phyloP scores from a whole-genome alignment of 2,797 vertebrate species.

The Leptoclinus maculatus region DNA sequence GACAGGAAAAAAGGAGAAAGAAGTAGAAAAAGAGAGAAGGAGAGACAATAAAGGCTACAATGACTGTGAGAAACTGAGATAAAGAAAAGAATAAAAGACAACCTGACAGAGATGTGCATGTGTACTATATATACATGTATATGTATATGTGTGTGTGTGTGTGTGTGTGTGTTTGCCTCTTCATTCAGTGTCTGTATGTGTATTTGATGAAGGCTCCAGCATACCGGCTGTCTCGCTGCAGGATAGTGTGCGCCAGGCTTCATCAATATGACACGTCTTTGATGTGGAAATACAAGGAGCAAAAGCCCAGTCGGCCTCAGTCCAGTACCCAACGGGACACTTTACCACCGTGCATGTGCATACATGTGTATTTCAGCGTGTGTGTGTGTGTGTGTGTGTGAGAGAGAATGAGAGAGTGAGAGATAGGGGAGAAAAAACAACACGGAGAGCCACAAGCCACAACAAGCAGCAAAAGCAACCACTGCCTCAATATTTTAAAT shows the following conservation, averaged over 20 bases:
- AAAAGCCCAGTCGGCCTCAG: constrained; percentile 69
- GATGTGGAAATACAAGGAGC: constrained; percentile 83
- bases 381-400: constrained; percentile 9
- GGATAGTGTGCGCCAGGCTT: constrained; percentile 75
- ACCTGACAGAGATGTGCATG: constrained; percentile 34
- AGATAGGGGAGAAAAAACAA: constrained; percentile 21
- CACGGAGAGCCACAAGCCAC: constrained; percentile 46
- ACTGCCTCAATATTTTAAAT: constrained; percentile 15
- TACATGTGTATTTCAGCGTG: constrained; percentile 41
- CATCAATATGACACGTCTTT: constrained; percentile 83
- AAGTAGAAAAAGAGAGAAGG: constrained; percentile 31
- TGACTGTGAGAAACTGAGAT: constrained; percentile 25
- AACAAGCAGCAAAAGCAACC: constrained; percentile 45
- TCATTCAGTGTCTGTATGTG: constrained; percentile 46
- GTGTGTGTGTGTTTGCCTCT: constrained; percentile 26
- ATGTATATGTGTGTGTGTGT: neutral
- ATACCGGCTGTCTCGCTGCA: constrained; percentile 73
- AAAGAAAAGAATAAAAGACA: constrained; percentile 52
- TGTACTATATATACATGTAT: neutral
- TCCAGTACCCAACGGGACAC: constrained; percentile 73
- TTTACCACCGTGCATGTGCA: constrained; percentile 57
- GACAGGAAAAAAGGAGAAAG: constrained; percentile 55
- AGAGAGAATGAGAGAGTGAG: neutral
- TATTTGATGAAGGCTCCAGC: constrained; percentile 63
- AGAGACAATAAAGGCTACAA: constrained; percentile 45